phyloP scores from a whole-genome alignment of 1,140 invertebrate genomes.

The Drosophila sp. region DNA sequence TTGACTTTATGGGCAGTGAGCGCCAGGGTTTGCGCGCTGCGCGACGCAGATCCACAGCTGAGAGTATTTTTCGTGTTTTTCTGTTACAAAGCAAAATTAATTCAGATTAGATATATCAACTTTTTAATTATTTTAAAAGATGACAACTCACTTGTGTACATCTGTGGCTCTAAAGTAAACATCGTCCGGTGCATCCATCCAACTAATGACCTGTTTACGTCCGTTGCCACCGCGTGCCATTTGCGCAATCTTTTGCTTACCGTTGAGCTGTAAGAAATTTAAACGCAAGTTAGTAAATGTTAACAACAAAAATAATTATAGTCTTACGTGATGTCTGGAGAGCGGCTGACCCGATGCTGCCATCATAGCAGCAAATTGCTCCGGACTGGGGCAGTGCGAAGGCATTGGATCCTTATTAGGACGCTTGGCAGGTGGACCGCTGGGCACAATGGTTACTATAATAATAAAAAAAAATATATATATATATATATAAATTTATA shows the following conservation, averaged over 20 bases:
- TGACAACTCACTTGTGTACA: slow-evolving; percentile 92
- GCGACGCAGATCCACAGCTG: slow-evolving; percentile 92
- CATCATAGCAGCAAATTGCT: slow-evolving; percentile 89
- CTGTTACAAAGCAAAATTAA: slow-evolving; percentile 85
- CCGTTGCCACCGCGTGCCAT: slow-evolving; percentile 87
- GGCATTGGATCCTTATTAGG: slow-evolving; percentile 89
- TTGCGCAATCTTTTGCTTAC: slow-evolving; percentile 90
- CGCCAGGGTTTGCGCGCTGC: slow-evolving; percentile 96
- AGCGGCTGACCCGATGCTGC: slow-evolving; percentile 87
- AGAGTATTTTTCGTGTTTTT: slow-evolving; percentile 92
- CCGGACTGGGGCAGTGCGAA: slow-evolving; percentile 88
- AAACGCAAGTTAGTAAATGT: neutral
- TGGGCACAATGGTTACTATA: slow-evolving; percentile 85
- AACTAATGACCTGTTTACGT: slow-evolving; percentile 96
- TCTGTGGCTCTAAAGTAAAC: slow-evolving; percentile 97
- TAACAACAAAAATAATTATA: neutral
- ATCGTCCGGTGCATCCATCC: slow-evolving; percentile 99
- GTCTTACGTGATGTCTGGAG: slow-evolving; percentile 88
- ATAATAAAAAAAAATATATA: slow-evolving; percentile 4
- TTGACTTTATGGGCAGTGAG: slow-evolving; percentile 85
- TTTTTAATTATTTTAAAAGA: slow-evolving; percentile 36
- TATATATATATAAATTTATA: no score
- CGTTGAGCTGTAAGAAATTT: slow-evolving; percentile 86
- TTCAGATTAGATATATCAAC: neutral
- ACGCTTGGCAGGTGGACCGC: slow-evolving; percentile 88